A percentile compares a stretch with the other conserved stretches of the same genome.
Evolutionary conservation across 2,888 invertebrate genomes (phyloP).

Genomic region (Zelleria hepariella): DNA sequence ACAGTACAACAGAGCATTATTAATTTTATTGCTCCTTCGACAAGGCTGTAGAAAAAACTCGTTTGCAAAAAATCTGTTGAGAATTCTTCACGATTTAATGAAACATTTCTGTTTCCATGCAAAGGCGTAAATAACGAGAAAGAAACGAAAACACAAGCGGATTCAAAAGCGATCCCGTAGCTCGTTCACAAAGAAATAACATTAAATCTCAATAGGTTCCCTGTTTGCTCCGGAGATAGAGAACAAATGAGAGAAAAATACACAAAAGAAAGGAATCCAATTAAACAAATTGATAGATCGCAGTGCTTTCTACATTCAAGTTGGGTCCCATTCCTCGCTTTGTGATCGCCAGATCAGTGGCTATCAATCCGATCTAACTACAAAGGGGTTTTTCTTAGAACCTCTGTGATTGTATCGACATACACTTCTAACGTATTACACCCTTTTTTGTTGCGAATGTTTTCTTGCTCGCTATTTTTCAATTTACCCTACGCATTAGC

Average conservation of each 20-base stretch:
- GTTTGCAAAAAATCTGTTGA: background rate
- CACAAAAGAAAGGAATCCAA: constrained; percentile 59
- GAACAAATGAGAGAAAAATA: constrained; percentile 42
- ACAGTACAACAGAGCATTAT: background rate
- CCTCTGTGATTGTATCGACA: constrained; percentile 38
- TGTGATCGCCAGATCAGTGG: constrained; percentile 52
- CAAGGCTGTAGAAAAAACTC: background rate
- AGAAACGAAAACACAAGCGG: constrained; percentile 16
- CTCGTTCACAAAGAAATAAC: constrained; percentile 34
- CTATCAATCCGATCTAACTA: constrained; percentile 32
- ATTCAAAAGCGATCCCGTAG: constrained; percentile 15
- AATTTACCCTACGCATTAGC: no score
- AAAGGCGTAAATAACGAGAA: constrained; percentile 3
- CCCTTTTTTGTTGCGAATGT: constrained; percentile 2
- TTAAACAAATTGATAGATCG: constrained; percentile 66
- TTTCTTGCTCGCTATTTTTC: constrained; percentile 1
- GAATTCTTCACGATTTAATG: background rate
- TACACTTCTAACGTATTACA: constrained; percentile 11
- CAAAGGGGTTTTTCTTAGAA: constrained; percentile 32
- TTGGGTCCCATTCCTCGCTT: constrained; percentile 40
- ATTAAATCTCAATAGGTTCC: constrained; percentile 46
- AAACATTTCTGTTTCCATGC: background rate
- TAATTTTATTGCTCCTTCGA: background rate
- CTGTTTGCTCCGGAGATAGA: constrained; percentile 27
- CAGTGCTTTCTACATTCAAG: constrained; percentile 27